Evolutionary conservation across 2,113 vertebrate genomes (phyloP), one percentile per base, ranked within the genome.

Genomic region (Amphiprion percula): DNA sequence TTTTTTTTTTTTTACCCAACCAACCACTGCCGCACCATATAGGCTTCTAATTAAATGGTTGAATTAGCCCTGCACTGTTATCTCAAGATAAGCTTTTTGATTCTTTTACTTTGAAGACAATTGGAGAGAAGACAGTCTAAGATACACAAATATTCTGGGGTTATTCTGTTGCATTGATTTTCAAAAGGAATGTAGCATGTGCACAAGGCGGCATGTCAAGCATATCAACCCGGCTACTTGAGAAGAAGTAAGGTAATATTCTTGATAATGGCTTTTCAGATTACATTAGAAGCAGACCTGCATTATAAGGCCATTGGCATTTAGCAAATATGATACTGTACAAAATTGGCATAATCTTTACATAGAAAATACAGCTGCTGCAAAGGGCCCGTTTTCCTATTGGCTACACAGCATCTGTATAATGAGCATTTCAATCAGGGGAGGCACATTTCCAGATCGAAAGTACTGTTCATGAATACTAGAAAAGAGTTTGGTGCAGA

Each of bases 41-140:
- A 80, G 10, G 19, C n/a, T 64, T 80, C 71, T 80, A 83, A 91
- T 92, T 92, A 88, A 80, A 90, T 80, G 81, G 77, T 62, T 87
- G 83, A 88, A 89, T 91, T 84, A 74, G 73, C 79, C 41, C 66
- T 73, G 83, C 74, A 75, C 77, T 75, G 74, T 89, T 71, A 74
- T 68, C 66, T 79, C 30, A 12, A 80, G 82, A 88, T 90, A 75
- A 79, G 71, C 55, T 21, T 56, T 68, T 80, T 21, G 15, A 80
- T 83, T 80, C 28, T 74, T 70, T 54, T 44, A 78, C 44, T 82
- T 84, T 84, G 76, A 52, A 70, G 76, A 39, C 58, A 87, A 85
- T 49, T 73, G 78, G 24, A 64, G 26, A 30, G 21, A 61, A 82
- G 60, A 76, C 23, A 67, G 49, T 85, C 58, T 59, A 53, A 63